Percentiles rank a stretch among this genome's conserved stretches.
These are phyloP conservation scores for Augochlorella aurata DNA, from an alignment of 2,888 invertebrate genomes.

Conservation along the genomic window DNA sequence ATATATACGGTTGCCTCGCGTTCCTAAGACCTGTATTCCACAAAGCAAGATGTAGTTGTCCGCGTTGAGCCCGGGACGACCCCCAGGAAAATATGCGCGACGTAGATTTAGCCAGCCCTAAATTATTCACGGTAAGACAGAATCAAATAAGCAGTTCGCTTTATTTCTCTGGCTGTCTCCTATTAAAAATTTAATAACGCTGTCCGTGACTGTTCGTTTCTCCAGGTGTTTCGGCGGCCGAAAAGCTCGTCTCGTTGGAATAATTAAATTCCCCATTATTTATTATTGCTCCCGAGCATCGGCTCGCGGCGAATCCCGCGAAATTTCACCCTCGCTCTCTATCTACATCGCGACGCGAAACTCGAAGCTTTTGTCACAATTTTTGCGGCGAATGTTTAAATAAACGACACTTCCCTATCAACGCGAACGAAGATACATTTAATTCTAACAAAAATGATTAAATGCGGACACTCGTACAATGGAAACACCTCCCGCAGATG, in stretches of 20 bases:
- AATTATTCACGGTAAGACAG: slow-evolving; percentile 32
- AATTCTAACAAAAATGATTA: no score
- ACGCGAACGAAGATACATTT: no score
- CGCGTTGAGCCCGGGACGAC: no score
- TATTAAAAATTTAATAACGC: slow-evolving; percentile 65
- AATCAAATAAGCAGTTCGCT: slow-evolving; percentile 42
- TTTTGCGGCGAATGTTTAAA: no score
- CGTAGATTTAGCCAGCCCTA: neutral
- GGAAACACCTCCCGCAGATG: no score
- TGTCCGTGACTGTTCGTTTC: slow-evolving; percentile 27
- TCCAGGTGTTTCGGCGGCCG: slow-evolving; percentile 30
- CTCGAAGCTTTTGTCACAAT: no score
- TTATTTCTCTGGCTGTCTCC: slow-evolving; percentile 28
- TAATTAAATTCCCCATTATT: slow-evolving; percentile 63
- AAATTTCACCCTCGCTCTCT: no score
- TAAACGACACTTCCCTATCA: no score
- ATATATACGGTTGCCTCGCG: neutral
- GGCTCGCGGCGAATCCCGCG: no score
- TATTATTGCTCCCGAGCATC: neutral
- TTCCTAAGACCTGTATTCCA: neutral
- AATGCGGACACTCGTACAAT: no score
- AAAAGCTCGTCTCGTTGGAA: slow-evolving; percentile 25
- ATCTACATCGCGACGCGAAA: no score
- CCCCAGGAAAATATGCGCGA: neutral
- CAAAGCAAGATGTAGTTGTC: neutral